phyloP scores from a whole-genome alignment of 2,888 invertebrate genomes.

The Napeogenes sylphis region DNA sequence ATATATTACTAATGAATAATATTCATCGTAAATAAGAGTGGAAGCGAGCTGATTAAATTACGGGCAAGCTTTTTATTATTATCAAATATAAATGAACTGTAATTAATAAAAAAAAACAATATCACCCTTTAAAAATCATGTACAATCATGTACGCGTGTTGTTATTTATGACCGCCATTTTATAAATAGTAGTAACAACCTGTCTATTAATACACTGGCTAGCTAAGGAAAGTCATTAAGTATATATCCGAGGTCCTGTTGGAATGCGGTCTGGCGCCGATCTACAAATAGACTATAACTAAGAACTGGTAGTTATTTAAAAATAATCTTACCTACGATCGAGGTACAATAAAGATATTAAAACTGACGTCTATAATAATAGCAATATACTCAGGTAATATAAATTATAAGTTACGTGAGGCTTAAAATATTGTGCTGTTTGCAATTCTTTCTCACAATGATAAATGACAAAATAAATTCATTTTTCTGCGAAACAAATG shows the following conservation, averaged over 20 bases:
- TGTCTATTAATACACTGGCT: conserved; percentile 58
- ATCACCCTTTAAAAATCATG: no score
- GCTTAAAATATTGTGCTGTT: no score
- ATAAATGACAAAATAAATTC: background rate
- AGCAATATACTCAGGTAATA: background rate
- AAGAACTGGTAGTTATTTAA: conserved; percentile 48
- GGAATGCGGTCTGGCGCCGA: conserved; percentile 73
- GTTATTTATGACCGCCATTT: conserved; percentile 22
- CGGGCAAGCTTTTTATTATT: no score
- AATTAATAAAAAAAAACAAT: no score
- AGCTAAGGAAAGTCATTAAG: conserved; percentile 60
- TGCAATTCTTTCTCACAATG: background rate
- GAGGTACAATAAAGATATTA: conserved; percentile 23
- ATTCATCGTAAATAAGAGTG: no score
- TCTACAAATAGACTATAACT: conserved; percentile 54
- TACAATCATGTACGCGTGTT: no score
- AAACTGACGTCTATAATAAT: conserved; percentile 18
- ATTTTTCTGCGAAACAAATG: conserved; percentile 25
- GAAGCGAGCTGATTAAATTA: no score
- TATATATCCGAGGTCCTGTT: conserved; percentile 61
- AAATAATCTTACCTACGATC: conserved; percentile 38
- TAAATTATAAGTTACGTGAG: no score
- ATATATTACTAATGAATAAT: no score
- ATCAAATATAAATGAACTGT: no score
- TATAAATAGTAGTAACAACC: conserved; percentile 32